These are phyloP conservation scores for Coelopa pilipes DNA, from an alignment of 2,888 invertebrate species.

Conservation along the genomic window DNA sequence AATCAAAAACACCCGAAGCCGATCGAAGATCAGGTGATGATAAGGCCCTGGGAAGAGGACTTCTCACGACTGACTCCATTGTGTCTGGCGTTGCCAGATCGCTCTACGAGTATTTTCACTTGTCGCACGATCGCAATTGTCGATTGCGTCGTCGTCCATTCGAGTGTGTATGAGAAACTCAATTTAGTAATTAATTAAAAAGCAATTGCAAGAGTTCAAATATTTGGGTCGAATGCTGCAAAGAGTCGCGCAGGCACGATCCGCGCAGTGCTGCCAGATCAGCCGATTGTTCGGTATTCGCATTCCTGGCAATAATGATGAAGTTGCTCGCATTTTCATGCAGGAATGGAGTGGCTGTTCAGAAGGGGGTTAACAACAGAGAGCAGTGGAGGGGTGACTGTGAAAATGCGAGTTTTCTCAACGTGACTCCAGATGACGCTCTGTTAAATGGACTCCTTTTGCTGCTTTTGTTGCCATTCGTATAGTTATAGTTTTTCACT, in stretches of 20 bases:
- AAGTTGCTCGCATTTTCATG: constrained; percentile 11
- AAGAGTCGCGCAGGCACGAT: constrained; percentile 7
- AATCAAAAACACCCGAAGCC: too few species aligned
- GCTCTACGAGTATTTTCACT: too few species aligned
- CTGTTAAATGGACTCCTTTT: neutral
- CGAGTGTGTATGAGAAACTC: constrained; percentile 15
- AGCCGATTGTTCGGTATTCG: neutral
- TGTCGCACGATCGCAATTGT: too few species aligned
- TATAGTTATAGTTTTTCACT: neutral
- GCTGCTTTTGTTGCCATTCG: neutral
- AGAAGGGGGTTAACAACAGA: neutral
- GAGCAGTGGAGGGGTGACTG: neutral
- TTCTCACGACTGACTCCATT: too few species aligned
- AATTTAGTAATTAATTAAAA: constrained; percentile 32
- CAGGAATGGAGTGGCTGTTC: constrained; percentile 12
- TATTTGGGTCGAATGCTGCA: constrained; percentile 31
- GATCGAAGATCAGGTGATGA: too few species aligned
- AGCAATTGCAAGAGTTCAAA: constrained; percentile 33
- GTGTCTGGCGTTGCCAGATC: too few species aligned
- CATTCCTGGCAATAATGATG: neutral
- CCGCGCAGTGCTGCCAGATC: neutral
- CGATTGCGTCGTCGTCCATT: too few species aligned
- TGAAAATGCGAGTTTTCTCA: constrained; percentile 6
- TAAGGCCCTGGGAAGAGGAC: too few species aligned
- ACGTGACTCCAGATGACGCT: neutral